Conservation (phyloP, 2,888 invertebrate genomes). For the Timema podura region DNA sequence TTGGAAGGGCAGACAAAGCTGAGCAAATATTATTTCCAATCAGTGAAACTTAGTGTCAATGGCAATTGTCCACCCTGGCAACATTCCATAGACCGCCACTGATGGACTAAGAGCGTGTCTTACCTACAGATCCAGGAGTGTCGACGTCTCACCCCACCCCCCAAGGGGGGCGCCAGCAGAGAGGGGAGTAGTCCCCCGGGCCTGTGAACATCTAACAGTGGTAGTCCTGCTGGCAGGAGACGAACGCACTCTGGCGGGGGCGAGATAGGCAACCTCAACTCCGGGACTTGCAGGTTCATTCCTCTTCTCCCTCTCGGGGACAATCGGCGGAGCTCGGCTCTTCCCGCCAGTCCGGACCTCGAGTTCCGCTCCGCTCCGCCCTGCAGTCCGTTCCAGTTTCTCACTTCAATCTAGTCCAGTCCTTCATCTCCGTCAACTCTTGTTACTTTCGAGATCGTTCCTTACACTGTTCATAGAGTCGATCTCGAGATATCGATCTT, state of each 20-base stretch:
- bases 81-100: too few relatives aligned
- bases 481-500: too few relatives aligned
- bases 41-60: too few relatives aligned
- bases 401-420: too few relatives aligned
- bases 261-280: slow-evolving; percentile 53
- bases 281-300: slow-evolving; percentile 60
- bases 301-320: not conserved
- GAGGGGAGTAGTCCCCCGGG: slow-evolving; percentile 34
- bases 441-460: too few relatives aligned
- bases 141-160: slow-evolving; percentile 55
- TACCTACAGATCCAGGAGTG: slow-evolving; percentile 77
- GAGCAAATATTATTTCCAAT: too few relatives aligned
- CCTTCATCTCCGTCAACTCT: too few relatives aligned
- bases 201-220: slow-evolving; percentile 3
- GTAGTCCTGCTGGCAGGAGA: slow-evolving; percentile 23
- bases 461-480: too few relatives aligned
- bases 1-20: too few relatives aligned
- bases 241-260: slow-evolving; percentile 30
- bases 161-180: slow-evolving; percentile 50
- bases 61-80: too few relatives aligned
- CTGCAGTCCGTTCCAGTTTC: too few relatives aligned
- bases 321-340: slow-evolving; percentile 47
- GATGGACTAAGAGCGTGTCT: slow-evolving; percentile 41
- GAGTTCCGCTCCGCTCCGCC: too few relatives aligned
- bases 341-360: slow-evolving; percentile 6